Evolutionary conservation across 2,113 vertebrate genomes (phyloP).

Genomic region (Nothoprocta perdicaria): DNA sequence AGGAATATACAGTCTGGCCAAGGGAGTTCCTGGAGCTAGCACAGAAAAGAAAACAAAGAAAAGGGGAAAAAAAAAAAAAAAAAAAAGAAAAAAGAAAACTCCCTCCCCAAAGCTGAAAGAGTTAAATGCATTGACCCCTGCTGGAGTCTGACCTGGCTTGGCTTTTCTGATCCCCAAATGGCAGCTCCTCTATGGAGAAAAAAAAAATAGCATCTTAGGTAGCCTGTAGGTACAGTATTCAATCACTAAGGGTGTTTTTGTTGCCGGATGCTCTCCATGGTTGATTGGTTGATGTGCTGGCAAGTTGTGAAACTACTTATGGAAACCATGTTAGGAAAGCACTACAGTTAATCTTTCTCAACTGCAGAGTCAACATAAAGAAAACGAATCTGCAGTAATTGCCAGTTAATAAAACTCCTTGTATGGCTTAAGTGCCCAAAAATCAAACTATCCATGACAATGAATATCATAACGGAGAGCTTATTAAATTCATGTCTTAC

Average conservation of each 20-base stretch:
- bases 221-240: neutral
- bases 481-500: conserved; percentile 13
- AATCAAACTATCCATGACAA: neutral
- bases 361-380: neutral
- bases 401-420: neutral
- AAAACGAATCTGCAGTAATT: neutral
- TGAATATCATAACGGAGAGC: neutral
- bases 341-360: neutral
- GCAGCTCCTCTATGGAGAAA: neutral
- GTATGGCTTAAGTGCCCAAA: conserved; percentile 5
- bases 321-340: neutral
- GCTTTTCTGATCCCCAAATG: neutral
- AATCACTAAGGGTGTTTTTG: neutral
- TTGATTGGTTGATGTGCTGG: neutral
- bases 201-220: neutral
- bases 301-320: neutral
- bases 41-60: neutral
- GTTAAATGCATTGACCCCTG: neutral
- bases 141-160: neutral
- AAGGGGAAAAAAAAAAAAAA: neutral
- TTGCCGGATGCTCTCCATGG: neutral
- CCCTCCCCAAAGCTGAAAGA: neutral
- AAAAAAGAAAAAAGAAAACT: neutral
- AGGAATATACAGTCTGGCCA: neutral
- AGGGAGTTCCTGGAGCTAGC: neutral